Percentiles rank a stretch among this genome's conserved stretches.
Evolutionary conservation across 2,888 invertebrate genomes (phyloP).

Genomic region (Hirudinaria manillensis): DNA sequence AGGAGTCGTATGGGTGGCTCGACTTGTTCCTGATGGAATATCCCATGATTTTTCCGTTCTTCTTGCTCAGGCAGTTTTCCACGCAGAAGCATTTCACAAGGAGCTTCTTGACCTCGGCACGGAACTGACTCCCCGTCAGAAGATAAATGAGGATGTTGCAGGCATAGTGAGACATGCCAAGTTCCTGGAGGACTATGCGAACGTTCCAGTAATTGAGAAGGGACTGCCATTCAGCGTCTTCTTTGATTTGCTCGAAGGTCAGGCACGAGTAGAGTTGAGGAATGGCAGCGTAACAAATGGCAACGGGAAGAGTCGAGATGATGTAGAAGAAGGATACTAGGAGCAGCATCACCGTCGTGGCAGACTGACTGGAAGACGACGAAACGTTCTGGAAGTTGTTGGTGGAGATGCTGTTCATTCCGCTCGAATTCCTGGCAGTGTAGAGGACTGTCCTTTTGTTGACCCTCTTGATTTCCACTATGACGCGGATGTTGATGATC

Average conservation of each 20-base stretch:
- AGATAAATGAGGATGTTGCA: constrained; percentile 51
- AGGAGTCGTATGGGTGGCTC: background rate
- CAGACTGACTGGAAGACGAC: constrained; percentile 41
- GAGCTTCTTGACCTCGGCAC: constrained; percentile 46
- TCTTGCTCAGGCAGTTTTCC: background rate
- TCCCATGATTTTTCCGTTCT: background rate
- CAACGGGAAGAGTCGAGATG: constrained; percentile 47
- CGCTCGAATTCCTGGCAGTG: constrained; percentile 10
- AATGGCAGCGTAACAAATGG: constrained; percentile 44
- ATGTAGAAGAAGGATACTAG: constrained; percentile 49
- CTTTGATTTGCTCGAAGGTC: constrained; percentile 41
- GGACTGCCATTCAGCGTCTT: constrained; percentile 45
- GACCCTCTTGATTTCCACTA: constrained; percentile 45
- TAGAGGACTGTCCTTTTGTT: constrained; percentile 25
- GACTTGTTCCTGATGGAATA: background rate
- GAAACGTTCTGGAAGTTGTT: background rate
- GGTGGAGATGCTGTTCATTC: constrained; percentile 22
- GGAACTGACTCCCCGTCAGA: constrained; percentile 50
- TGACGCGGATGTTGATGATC: constrained; percentile 51
- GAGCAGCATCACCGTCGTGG: constrained; percentile 52
- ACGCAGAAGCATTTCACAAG: constrained; percentile 30
- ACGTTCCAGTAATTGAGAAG: constrained; percentile 45
- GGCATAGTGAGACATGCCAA: constrained; percentile 49
- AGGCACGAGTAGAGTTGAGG: constrained; percentile 40
- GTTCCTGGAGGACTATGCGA: constrained; percentile 45